phyloP scores from a whole-genome alignment of 2,888 invertebrate genomes.

The Apantesis nais region DNA sequence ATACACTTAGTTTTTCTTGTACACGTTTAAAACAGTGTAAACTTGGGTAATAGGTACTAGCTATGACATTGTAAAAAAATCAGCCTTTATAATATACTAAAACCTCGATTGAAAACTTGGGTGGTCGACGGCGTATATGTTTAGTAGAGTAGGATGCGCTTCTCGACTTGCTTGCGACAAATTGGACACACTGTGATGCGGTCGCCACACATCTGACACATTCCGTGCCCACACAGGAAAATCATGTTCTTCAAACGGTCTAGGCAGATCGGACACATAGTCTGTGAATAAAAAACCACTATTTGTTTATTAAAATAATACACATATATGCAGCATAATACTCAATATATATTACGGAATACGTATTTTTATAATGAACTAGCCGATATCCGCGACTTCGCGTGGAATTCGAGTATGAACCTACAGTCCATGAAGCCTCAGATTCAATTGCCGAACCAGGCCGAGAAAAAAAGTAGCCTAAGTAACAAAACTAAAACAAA shows the following conservation, averaged over 20 bases:
- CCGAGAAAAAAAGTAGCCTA: too few species aligned
- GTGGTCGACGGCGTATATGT: constrained; percentile 7
- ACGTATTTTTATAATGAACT: too few species aligned
- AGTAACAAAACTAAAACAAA: too few species aligned
- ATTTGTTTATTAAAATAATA: too few species aligned
- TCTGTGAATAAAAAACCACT: constrained; percentile 87
- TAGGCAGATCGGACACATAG: constrained; percentile 99
- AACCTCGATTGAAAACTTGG: constrained; percentile 17
- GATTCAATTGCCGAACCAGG: too few species aligned
- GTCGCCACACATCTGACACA: constrained; percentile 99
- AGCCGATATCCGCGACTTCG: too few species aligned
- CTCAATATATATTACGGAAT: too few species aligned
- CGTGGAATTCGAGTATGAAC: too few species aligned
- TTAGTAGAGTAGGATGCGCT: constrained; percentile 95
- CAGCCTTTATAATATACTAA: constrained; percentile 38
- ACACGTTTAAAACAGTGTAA: constrained; percentile 6
- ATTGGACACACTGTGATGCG: constrained; percentile 99
- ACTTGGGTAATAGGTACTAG: constrained; percentile 10
- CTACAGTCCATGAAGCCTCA: too few species aligned
- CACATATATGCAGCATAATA: too few species aligned
- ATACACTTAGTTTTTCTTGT: not conserved
- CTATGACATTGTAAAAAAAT: constrained; percentile 36
- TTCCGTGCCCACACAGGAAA: constrained; percentile 98
- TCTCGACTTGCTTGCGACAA: constrained; percentile 98
- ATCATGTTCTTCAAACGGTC: constrained; percentile 99